A percentile compares a stretch with the other conserved stretches of the same genome.
phyloP scores from a whole-genome alignment of 2,113 vertebrate species.

The Plecturocebus donacophilus region DNA sequence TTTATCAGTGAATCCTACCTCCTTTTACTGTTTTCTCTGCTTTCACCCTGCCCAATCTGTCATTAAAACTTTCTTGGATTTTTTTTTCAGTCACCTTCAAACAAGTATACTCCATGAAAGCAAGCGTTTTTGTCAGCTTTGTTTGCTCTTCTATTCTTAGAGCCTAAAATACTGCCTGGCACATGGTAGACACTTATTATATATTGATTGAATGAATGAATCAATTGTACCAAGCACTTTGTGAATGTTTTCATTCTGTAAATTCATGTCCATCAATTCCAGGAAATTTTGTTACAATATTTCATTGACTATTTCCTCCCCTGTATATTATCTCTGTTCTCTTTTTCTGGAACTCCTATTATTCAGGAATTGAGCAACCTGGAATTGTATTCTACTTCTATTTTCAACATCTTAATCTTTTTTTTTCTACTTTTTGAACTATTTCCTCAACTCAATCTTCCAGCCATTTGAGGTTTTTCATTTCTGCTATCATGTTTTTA shows the following conservation, averaged over 20 bases:
- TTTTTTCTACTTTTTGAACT: not conserved
- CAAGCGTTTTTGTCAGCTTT: not conserved
- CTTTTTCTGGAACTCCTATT: not conserved
- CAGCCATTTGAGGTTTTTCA: not conserved
- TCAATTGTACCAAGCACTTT: not conserved
- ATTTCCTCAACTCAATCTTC: not conserved
- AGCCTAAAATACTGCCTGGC: not conserved
- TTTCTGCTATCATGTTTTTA: not conserved
- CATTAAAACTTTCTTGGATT: not conserved
- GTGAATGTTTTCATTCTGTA: not conserved
- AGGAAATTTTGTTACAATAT: not conserved
- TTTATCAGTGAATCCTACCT: not conserved
- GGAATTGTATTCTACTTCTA: not conserved
- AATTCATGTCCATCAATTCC: not conserved
- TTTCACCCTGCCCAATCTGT: not conserved
- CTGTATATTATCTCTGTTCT: not conserved
- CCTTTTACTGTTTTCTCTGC: not conserved
- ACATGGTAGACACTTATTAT: not conserved
- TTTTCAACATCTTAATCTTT: not conserved
- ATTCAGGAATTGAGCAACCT: not conserved
- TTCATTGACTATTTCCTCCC: not conserved
- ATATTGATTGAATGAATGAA: not conserved
- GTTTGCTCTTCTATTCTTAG: not conserved
- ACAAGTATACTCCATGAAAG: not conserved
- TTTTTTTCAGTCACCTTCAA: not conserved